Percentiles rank a stretch among this genome's conserved stretches.
These are phyloP conservation scores for Ophthalmolycus amberensis DNA, from an alignment of 2,113 vertebrate genomes.

Conservation along the genomic window DNA sequence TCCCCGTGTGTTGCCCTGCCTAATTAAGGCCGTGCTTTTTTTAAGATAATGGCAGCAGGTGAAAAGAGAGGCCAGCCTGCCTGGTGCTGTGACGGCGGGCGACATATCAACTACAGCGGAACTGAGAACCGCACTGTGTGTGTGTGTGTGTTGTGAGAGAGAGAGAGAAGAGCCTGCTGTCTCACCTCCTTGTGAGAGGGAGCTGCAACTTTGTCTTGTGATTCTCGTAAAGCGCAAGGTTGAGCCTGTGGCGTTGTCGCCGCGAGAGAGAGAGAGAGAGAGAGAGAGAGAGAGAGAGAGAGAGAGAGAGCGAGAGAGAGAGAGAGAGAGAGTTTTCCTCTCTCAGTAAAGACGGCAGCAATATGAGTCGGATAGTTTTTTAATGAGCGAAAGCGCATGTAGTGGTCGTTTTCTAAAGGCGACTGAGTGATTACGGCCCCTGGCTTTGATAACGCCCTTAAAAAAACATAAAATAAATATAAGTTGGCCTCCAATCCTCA, in stretches of 20 bases:
- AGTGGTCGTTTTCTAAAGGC: neutral
- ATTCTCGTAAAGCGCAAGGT: slow-evolving; percentile 12
- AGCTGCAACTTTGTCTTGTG: slow-evolving; percentile 10
- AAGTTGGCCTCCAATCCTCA: slow-evolving; percentile 10
- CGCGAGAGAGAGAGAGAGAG: too few relatives aligned
- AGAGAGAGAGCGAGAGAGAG: too few relatives aligned
- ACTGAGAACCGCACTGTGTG: slow-evolving; percentile 1
- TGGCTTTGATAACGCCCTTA: slow-evolving; percentile 1
- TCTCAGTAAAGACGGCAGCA: slow-evolving; percentile 22
- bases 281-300: too few relatives aligned
- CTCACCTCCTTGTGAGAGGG: neutral
- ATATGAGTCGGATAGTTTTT: slow-evolving; percentile 24
- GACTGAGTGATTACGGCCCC: slow-evolving; percentile 1
- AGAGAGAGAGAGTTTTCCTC: neutral
- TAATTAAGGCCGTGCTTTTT: slow-evolving; percentile 44
- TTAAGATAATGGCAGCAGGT: slow-evolving; percentile 17
- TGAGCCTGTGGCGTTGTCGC: slow-evolving; percentile 6
- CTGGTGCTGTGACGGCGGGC: neutral
- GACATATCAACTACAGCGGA: neutral
- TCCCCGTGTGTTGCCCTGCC: slow-evolving; percentile 14
- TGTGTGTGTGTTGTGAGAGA: neutral
- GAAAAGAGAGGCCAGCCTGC: slow-evolving; percentile 4
- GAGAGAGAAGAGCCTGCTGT: too few relatives aligned
- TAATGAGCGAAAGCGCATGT: slow-evolving; percentile 12
- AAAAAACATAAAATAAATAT: neutral